Evolutionary conservation across 2,888 invertebrate species (phyloP).

Genomic region (Aspidapion aeneum): DNA sequence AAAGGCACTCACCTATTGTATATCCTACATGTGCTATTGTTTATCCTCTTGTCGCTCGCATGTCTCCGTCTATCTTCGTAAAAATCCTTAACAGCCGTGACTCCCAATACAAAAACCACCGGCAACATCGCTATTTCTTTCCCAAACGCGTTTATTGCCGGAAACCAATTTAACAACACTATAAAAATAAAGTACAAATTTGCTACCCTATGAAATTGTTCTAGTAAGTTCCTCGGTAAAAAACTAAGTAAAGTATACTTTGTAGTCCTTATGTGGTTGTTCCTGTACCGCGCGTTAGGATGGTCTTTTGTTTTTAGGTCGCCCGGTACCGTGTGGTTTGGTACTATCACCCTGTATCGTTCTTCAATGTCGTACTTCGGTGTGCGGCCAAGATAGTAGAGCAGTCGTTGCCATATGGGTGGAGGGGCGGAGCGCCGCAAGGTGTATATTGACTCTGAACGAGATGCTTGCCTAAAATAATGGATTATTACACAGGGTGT

Average conservation of each 20-base stretch:
- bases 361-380: constrained; percentile 55
- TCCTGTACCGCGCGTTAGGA: constrained; percentile 77
- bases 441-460: constrained; percentile 88
- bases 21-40: constrained; percentile 88
- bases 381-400: constrained; percentile 58
- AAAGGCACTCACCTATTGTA: constrained; percentile 79
- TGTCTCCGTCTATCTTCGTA: constrained; percentile 90
- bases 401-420: constrained; percentile 67
- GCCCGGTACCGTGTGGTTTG: constrained; percentile 76
- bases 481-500: no score
- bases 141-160: constrained; percentile 90
- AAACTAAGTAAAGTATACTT: constrained; percentile 94
- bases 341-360: constrained; percentile 63
- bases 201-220: constrained; percentile 96
- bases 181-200: constrained; percentile 98
- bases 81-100: constrained; percentile 92
- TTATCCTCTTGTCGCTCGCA: constrained; percentile 89
- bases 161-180: constrained; percentile 94
- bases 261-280: constrained; percentile 88
- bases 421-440: constrained; percentile 71
- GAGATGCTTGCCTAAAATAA: constrained; percentile 68
- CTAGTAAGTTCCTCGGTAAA: constrained; percentile 92
- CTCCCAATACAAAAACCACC: constrained; percentile 89
- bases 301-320: constrained; percentile 73
- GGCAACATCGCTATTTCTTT: constrained; percentile 95